Percentiles rank a stretch among this genome's conserved stretches.
Conservation (phyloP, 2,888 invertebrate species). For the Tuta absoluta region DNA sequence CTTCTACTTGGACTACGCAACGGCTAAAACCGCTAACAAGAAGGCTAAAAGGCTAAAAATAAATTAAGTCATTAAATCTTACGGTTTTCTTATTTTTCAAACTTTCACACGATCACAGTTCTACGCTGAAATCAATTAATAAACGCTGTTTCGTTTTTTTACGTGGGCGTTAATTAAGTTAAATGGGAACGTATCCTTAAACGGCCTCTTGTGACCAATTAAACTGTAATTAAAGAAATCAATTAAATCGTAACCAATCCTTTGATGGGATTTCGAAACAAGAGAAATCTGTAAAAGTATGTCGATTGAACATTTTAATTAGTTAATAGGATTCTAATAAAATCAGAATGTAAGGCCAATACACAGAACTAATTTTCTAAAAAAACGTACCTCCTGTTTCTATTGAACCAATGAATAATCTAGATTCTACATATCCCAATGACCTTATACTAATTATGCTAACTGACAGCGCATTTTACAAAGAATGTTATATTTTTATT, state of each 20-base stretch:
- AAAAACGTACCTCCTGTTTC: no score
- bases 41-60: no score
- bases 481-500: no score
- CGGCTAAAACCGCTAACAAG: no score
- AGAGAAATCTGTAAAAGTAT: background rate
- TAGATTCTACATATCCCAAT: no score
- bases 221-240: conserved; percentile 16
- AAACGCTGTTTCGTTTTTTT: conserved; percentile 4
- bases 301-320: background rate
- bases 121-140: conserved; percentile 10
- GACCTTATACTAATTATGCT: no score
- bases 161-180: conserved; percentile 19
- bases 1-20: no score
- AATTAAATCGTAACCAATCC: conserved; percentile 3
- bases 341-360: no score
- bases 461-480: no score
- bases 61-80: background rate
- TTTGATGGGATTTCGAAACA: background rate
- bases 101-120: conserved; percentile 2
- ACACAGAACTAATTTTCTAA: no score
- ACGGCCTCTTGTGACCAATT: conserved; percentile 13
- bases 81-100: background rate
- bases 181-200: conserved; percentile 21
- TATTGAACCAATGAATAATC: no score
- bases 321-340: background rate